These are phyloP conservation scores for Notodonta dromedarius DNA, from an alignment of 2,888 invertebrate species.

Conservation along the genomic window DNA sequence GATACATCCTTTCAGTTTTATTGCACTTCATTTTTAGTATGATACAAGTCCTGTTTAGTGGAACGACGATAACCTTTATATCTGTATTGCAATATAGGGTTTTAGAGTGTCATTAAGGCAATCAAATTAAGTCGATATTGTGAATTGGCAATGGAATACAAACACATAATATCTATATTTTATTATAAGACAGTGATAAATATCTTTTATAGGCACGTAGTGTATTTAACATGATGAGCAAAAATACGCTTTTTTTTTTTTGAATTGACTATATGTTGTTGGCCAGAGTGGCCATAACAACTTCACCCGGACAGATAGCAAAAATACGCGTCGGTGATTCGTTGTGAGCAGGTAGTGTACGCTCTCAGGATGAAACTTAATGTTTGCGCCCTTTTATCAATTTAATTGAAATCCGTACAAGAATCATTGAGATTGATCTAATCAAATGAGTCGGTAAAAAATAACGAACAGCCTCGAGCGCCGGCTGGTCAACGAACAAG, in stretches of 20 bases:
- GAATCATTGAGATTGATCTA: conserved; percentile 79
- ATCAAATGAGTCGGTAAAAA: conserved; percentile 79
- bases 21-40: conserved; percentile 68
- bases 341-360: not conserved
- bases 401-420: conserved; percentile 80
- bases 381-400: conserved; percentile 69
- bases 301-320: too few species aligned
- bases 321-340: not conserved
- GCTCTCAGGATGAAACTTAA: conserved; percentile 30
- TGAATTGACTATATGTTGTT: too few species aligned
- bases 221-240: not conserved
- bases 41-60: conserved; percentile 57
- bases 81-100: conserved; percentile 40
- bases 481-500: conserved; percentile 76
- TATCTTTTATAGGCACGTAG: not conserved
- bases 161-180: not conserved
- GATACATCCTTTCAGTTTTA: conserved; percentile 73
- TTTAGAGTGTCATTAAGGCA: conserved; percentile 35
- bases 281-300: too few species aligned
- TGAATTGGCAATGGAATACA: conserved; percentile 15
- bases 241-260: too few species aligned
- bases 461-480: conserved; percentile 69
- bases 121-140: conserved; percentile 47
- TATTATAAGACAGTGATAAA: not conserved
- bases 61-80: conserved; percentile 46